These are phyloP conservation scores for Lutraria lutraria DNA, from an alignment of 2,888 invertebrate genomes.

Conservation along the genomic window DNA sequence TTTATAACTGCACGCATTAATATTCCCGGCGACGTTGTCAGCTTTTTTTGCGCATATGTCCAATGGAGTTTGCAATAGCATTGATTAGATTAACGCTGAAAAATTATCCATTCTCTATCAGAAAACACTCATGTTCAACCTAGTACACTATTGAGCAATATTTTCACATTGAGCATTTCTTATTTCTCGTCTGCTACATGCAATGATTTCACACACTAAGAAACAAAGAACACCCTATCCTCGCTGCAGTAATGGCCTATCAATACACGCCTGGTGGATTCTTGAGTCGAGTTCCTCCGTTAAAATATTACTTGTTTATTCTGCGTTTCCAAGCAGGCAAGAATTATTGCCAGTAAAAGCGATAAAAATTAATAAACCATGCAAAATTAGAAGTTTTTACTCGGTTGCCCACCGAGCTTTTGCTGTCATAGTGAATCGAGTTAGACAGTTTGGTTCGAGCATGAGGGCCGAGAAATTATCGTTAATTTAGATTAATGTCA, in stretches of 20 bases:
- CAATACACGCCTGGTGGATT: not conserved
- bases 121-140: not conserved
- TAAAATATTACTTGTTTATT: not conserved
- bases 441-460: not conserved
- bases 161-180: not conserved
- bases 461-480: not conserved
- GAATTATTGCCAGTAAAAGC: conserved; percentile 18
- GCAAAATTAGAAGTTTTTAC: not conserved
- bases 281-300: not conserved
- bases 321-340: not conserved
- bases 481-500: conserved; percentile 36
- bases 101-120: not conserved
- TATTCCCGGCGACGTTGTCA: not conserved
- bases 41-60: conserved; percentile 18
- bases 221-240: conserved; percentile 37
- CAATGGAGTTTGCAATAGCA: not conserved
- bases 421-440: not conserved
- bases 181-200: not conserved
- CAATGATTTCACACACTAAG: conserved; percentile 24
- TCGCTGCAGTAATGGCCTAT: not conserved
- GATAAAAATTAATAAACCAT: conserved; percentile 46
- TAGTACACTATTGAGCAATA: not conserved
- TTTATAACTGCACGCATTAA: not conserved
- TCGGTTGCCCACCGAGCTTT: not conserved
- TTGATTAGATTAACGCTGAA: not conserved